A percentile compares a stretch with the other conserved stretches of the same genome.
These are phyloP conservation scores for Drosophila tani DNA, from an alignment of 1,140 invertebrate genomes.

Conservation along the genomic window DNA sequence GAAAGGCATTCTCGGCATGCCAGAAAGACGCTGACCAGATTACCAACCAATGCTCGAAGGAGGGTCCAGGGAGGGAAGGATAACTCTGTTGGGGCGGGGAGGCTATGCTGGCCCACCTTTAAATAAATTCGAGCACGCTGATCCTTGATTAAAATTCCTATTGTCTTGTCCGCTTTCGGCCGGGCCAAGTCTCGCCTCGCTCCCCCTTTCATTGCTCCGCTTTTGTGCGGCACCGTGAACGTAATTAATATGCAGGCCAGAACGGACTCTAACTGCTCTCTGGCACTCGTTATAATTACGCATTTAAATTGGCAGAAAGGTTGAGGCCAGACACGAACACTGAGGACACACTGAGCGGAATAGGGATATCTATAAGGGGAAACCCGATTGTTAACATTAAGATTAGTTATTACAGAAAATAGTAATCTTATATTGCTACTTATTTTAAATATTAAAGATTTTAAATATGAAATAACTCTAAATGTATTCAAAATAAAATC, in stretches of 20 bases:
- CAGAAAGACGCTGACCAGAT: conserved; percentile 75
- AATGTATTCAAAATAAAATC: too few species aligned
- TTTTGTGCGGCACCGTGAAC: conserved; percentile 45
- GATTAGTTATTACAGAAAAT: background rate
- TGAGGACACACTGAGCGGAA: conserved; percentile 12
- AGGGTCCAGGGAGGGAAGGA: background rate
- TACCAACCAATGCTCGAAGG: conserved; percentile 48
- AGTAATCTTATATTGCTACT: too few species aligned
- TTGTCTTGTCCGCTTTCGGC: conserved; percentile 68
- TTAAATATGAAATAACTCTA: too few species aligned
- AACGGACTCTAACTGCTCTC: conserved; percentile 72
- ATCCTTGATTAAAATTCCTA: conserved; percentile 84
- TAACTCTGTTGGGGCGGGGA: conserved; percentile 1
- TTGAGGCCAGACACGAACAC: conserved; percentile 38
- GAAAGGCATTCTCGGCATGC: conserved; percentile 64
- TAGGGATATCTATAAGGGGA: background rate
- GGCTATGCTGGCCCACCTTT: conserved; percentile 48
- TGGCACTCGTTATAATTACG: conserved; percentile 81
- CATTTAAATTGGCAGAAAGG: conserved; percentile 83
- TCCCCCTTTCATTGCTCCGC: conserved; percentile 33
- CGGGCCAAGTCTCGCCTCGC: conserved; percentile 45
- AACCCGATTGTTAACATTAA: background rate
- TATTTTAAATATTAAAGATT: background rate
- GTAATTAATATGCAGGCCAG: conserved; percentile 79
- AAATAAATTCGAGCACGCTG: conserved; percentile 79